Base-by-base conservation (phyloP, 1,140 invertebrate species). In the Daktulosphaira vitifoliae region DNA sequence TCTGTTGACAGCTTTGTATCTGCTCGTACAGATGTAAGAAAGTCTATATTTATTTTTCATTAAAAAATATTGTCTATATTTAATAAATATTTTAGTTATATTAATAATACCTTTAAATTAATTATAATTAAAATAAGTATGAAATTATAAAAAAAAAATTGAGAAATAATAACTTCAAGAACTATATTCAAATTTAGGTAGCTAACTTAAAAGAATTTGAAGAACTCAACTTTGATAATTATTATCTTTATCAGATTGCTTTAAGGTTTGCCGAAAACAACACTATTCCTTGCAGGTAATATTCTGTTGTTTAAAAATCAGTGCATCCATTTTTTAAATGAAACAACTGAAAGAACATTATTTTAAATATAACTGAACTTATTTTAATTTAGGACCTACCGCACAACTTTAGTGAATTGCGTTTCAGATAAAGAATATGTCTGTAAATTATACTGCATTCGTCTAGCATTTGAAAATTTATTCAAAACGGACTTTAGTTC, bases 381-480 rank as follows among this genome's bases (percentile, higher is more conserved):
- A 52, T n/a, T 26, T 18, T 1, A 46, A 67, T 82, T 88, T 70
- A 84, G 83, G 16, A 62, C 0, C 49, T 77, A 90, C 50, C 85
- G 93, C 54, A 90, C 92, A 1, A 89, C 93, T 69, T 76, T 92
- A 68, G 86, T 95, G 13, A 82, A 86, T 59, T 96, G 93, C 75
- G 81, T 83, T 25, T 89, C 86, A n/a, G 92, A 96, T 74, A 82
- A 84, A 18, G 96, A 98, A 77, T 98, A 95, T 77, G 77, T 97
- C 67, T 91, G 91, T 18, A 98, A 98, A 79, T 79, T 98, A 26
- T 87, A 95, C 71, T 96, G 94, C 73, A 76, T 93, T 39, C 81
- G 95, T 42, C 78, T 88, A 56, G 92, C 91, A 29, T 91, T 95
- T 74, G 84, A 88, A 71, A 80, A 83, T 71, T 78, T 95, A 56